Base-by-base conservation (phyloP, 2,797 vertebrate species). In the Parotocinclus haroldoi region DNA sequence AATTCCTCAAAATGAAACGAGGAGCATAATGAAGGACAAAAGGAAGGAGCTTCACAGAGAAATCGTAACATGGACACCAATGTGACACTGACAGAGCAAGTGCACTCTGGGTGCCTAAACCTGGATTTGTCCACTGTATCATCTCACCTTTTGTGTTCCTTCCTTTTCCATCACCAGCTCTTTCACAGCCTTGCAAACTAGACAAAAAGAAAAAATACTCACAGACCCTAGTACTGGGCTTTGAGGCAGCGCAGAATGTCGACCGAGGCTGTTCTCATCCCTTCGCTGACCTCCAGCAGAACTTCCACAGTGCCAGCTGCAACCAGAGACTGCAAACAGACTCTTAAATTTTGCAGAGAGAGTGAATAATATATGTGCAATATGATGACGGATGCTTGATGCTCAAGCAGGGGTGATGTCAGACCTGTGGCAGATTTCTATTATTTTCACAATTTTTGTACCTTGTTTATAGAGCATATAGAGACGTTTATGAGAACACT, bases 341-440 rank as follows among this genome's bases (percentile, higher is more conserved):
- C 85, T 85, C 81, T 87, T 88, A 84, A 84, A 84, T 85, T 84
- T 71, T 80, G 82, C 69, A 86, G 86, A 89, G 83, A 85, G 81
- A 83, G 76, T 82, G 80, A 64, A 0, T 70, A 77, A 68, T 78
- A 86, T 85, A 63, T 74, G 79, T 88, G 85, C 87, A 81, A 87
- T 89, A 89, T 88, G 88, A 85, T 85, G 85, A 83, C 70, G 85
- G 84, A 83, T 71, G 83, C 83, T 92, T 90, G 88, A 88, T 82
- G 78, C 88, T 84, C 83, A 91, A 89, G 81, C 84, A 86, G 79
- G 85, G 88, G 74, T 76, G 83, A 88, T 84, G 85, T 70, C 81
- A 80, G 77, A 76, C 82, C 82, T 83, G 79, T 83, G 81, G 56
- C 79, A 77, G 79, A 74, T 76, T 81, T 80, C 74, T 80, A 83